Evolutionary conservation across 2,888 invertebrate genomes (phyloP).

Genomic region (Harpalus rubripes): DNA sequence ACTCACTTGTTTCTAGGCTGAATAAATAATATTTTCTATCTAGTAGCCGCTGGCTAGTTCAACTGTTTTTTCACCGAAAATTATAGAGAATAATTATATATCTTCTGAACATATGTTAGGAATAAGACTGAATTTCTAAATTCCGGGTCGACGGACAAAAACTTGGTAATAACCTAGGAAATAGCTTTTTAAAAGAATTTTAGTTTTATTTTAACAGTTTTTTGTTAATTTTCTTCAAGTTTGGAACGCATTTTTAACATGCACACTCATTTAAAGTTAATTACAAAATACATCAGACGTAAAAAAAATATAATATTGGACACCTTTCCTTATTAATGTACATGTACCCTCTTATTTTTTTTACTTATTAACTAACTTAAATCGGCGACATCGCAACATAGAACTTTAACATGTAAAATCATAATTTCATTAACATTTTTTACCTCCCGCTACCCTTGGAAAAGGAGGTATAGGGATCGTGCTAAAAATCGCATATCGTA

Average conservation of each 20-base stretch:
- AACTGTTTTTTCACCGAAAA: slow-evolving; percentile 64
- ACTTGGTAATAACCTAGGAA: slow-evolving; percentile 58
- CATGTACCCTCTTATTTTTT: not conserved
- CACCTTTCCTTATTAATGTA: not conserved
- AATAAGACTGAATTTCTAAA: slow-evolving; percentile 54
- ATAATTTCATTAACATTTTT: no score
- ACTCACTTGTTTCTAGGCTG: slow-evolving; percentile 42
- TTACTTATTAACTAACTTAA: not conserved
- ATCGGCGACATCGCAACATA: no score
- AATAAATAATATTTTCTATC: slow-evolving; percentile 61
- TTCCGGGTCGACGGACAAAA: slow-evolving; percentile 62
- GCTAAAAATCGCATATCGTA: no score
- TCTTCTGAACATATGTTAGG: slow-evolving; percentile 62
- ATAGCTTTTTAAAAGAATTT: slow-evolving; percentile 63
- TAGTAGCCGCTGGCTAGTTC: slow-evolving; percentile 39
- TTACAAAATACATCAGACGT: not conserved
- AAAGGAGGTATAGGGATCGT: no score
- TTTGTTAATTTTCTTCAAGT: slow-evolving; percentile 48
- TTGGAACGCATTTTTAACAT: slow-evolving; percentile 44
- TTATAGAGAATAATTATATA: slow-evolving; percentile 62
- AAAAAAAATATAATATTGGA: not conserved
- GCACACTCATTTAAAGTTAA: slow-evolving; percentile 55
- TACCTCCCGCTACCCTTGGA: no score
- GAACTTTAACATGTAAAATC: no score
- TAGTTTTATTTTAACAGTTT: slow-evolving; percentile 58